Conservation (phyloP, 2,113 vertebrate species). For the Alouatta palliata region DNA sequence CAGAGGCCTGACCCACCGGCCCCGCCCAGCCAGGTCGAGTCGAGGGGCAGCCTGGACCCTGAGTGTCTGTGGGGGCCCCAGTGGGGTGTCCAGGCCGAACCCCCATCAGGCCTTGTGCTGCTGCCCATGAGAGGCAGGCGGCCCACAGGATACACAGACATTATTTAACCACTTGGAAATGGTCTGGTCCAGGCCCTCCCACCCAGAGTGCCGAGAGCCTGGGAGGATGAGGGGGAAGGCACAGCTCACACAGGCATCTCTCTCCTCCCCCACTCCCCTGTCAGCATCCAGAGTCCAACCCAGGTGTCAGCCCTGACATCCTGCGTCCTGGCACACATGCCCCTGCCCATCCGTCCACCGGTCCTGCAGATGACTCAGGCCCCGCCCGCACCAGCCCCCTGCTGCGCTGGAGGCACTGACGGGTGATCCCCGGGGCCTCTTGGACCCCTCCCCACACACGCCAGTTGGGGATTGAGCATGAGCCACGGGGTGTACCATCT, state of each 20-base stretch:
- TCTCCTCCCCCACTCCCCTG: not conserved
- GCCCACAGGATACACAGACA: not conserved
- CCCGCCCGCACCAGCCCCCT: not conserved
- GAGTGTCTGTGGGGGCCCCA: not conserved
- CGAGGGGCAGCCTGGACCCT: not conserved
- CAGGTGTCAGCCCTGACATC: not conserved
- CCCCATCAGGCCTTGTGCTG: not conserved
- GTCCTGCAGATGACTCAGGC: not conserved
- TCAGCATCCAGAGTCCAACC: not conserved
- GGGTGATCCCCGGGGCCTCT: not conserved
- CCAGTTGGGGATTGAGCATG: too few species aligned
- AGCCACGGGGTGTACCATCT: accelerated
- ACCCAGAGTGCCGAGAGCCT: not conserved
- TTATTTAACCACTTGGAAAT: not conserved
- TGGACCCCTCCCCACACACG: not conserved
- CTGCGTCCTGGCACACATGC: too few species aligned
- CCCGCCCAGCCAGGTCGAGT: accelerated
- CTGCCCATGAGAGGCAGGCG: accelerated
- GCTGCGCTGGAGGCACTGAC: not conserved
- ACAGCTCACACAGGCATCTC: accelerated
- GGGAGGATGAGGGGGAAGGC: not conserved
- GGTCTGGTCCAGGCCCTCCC: not conserved
- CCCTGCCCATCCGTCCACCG: not conserved
- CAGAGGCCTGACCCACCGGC: too few species aligned
- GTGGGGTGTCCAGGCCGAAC: accelerated